phyloP scores from a whole-genome alignment of 2,113 vertebrate species.

The pig (Sus scrofa) region T2T-Sscrofa CM000812.6:229433501-229434000 shows the following conservation, averaged over 20 bases:
- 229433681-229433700: slow-evolving; percentile 62
- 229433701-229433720: slow-evolving; percentile 46
- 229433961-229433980: background rate
- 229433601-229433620: slow-evolving; percentile 83
- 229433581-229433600: slow-evolving; percentile 78
- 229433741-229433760: background rate
- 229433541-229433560: slow-evolving; percentile 74
- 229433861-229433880: slow-evolving; percentile 39
- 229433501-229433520: slow-evolving; percentile 75
- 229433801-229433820: background rate
- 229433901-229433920: background rate
- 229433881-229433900: background rate
- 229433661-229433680: slow-evolving; percentile 75
- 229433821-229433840: slow-evolving; percentile 33
- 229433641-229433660: slow-evolving; percentile 76
- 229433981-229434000: background rate
- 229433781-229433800: slow-evolving; percentile 58
- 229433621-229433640: slow-evolving; percentile 77
- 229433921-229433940: background rate
- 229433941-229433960: background rate
- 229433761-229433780: slow-evolving; percentile 47
- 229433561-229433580: slow-evolving; percentile 77
- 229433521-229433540: slow-evolving; percentile 76
- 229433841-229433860: slow-evolving; percentile 8
- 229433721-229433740: slow-evolving; percentile 35